Conservation (phyloP, 2,113 vertebrate genomes). For the Ptychochromis oligacanthus region DNA sequence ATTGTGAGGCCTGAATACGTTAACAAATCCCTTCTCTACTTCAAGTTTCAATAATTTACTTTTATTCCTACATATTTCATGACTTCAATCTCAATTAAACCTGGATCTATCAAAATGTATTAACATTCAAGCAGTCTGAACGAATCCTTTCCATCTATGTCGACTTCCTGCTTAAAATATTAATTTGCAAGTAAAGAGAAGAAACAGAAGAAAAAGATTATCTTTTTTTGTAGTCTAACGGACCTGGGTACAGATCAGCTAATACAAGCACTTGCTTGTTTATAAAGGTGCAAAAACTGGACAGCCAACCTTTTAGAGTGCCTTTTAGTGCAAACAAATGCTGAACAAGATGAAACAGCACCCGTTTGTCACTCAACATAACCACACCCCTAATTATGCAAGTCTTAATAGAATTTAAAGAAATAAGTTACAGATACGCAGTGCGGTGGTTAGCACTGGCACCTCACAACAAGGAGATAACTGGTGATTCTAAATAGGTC, state of each 20-base stretch:
- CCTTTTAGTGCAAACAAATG: not conserved
- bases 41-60: slow-evolving; percentile 58
- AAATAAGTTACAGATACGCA: not conserved
- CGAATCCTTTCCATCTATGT: not conserved
- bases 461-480: not conserved
- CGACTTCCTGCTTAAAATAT: not conserved
- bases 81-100: slow-evolving; percentile 44
- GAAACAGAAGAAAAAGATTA: not conserved
- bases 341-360: not conserved
- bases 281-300: not conserved
- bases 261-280: not conserved
- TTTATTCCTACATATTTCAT: slow-evolving; percentile 51
- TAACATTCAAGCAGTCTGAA: slow-evolving; percentile 26
- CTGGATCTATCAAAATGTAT: slow-evolving; percentile 44
- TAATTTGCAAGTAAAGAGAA: not conserved
- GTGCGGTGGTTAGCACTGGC: not conserved
- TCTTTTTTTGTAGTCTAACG: not conserved
- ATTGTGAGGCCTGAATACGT: slow-evolving; percentile 6
- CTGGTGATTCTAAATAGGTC: not conserved
- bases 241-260: not conserved
- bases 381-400: not conserved
- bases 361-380: not conserved
- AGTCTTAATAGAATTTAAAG: not conserved
- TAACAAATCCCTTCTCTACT: slow-evolving; percentile 14
- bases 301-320: not conserved